Evolutionary conservation across 2,888 invertebrate genomes (phyloP).

Genomic region (Lithophane leautieri): DNA sequence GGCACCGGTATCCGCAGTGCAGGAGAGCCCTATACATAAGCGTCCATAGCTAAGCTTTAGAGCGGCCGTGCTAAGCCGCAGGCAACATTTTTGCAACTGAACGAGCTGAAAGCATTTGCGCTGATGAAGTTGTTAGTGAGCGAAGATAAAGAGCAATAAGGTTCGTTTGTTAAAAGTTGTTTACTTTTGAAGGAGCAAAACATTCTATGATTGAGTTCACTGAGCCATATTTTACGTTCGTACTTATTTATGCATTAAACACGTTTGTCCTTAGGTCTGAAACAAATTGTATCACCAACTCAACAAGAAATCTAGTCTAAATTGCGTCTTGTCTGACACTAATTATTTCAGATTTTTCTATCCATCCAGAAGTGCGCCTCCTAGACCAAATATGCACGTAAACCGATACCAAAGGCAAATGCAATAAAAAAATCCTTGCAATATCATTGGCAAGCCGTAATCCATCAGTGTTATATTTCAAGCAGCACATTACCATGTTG

Average conservation of each 20-base stretch:
- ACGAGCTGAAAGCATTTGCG: slow-evolving; percentile 56
- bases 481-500: slow-evolving; percentile 71
- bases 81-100: slow-evolving; percentile 57
- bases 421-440: slow-evolving; percentile 50
- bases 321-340: background rate
- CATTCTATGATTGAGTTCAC: background rate
- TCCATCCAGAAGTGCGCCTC: background rate
- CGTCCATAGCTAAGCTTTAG: slow-evolving; percentile 38
- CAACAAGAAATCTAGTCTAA: background rate
- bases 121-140: slow-evolving; percentile 48
- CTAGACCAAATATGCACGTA: slow-evolving; percentile 25
- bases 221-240: background rate
- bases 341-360: slow-evolving; percentile 18
- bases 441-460: slow-evolving; percentile 53
- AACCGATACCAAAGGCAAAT: slow-evolving; percentile 33
- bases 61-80: slow-evolving; percentile 32
- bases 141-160: slow-evolving; percentile 38
- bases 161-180: slow-evolving; percentile 46
- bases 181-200: slow-evolving; percentile 3
- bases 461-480: slow-evolving; percentile 69
- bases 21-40: slow-evolving; percentile 46
- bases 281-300: background rate
- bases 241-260: background rate
- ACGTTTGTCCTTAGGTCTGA: background rate
- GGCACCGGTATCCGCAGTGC: slow-evolving; percentile 64